These are phyloP conservation scores for Drosophila colorata DNA, from an alignment of 2,888 invertebrate species.

Conservation along the genomic window DNA sequence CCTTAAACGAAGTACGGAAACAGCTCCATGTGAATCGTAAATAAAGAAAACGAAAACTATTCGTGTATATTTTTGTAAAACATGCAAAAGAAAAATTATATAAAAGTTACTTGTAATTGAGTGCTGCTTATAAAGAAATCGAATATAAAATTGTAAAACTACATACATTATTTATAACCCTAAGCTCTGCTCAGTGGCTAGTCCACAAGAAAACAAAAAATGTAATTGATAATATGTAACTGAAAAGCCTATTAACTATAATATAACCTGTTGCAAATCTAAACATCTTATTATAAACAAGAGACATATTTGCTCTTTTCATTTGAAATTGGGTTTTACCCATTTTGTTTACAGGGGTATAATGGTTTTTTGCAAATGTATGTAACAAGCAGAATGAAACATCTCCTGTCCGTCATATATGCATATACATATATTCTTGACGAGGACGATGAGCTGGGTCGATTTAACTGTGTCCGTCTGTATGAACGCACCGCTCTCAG, in stretches of 20 bases:
- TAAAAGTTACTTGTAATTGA: constrained; percentile 54
- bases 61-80: constrained; percentile 69
- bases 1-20: constrained; percentile 39
- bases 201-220: constrained; percentile 39
- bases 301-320: background rate
- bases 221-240: constrained; percentile 33
- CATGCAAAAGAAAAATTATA: constrained; percentile 35
- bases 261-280: constrained; percentile 33
- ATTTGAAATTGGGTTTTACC: background rate
- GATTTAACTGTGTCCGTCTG: no score
- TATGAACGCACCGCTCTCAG: no score
- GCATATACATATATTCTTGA: no score
- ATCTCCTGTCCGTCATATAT: no score
- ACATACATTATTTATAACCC: constrained; percentile 25
- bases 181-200: constrained; percentile 63
- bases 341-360: no score
- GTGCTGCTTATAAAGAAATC: constrained; percentile 48
- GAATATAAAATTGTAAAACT: constrained; percentile 45
- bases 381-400: no score
- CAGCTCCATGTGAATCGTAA: constrained; percentile 29
- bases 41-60: constrained; percentile 15
- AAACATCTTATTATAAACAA: constrained; percentile 1
- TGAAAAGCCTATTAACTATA: constrained; percentile 35
- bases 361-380: no score
- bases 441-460: no score